Evolutionary conservation across 2,888 invertebrate species (phyloP), one percentile per base, ranked within the genome.

Genomic region (Stenchaetothrips biformis): DNA sequence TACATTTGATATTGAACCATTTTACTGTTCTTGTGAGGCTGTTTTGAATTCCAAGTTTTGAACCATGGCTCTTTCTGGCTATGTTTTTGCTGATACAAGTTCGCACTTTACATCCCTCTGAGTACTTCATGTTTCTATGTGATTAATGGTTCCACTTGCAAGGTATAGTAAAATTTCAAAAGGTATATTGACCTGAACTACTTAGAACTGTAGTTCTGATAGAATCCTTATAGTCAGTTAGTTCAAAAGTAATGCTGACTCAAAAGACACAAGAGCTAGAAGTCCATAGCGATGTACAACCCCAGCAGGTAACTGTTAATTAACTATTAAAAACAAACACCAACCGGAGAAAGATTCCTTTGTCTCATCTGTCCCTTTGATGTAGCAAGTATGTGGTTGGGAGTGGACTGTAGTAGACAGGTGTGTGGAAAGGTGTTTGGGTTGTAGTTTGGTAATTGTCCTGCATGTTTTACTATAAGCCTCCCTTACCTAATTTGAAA

Each of bases 391-490:
- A 21, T 74, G 21, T 74, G 67, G 25, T 74, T 21, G 67, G 67
- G 67, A 74, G 67, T 74, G 67, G 67, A 74, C 7, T 25, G 67
- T 74, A 74, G 67, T 74, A 74, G 67, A 21, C 67, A 74, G 67
- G 67, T 21, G 67, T 74, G 21, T 74, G 67, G 25, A 74, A 74
- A 74, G 25, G 67, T 25, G 25, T 74, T 74, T 74, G 67, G 67
- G 67, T 21, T 25, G 67, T 74, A 74, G 67, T 74, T 74, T 74
- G 25, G 67, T 74, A 21, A 74, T 74, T 21, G 25, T 25, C 21
- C 11, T 74, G 67, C 67, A 74, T 74, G 67, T 74, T 74, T 74
- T 74, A 25, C 59, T 74, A n/a, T 74, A 21, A 25, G 67, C 25
- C 67, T 74, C 67, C 67, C 67, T 74, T 21, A 37, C 37, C 4